Base-by-base conservation (phyloP, 1,140 invertebrate species). In the Drosophila parvula region DNA sequence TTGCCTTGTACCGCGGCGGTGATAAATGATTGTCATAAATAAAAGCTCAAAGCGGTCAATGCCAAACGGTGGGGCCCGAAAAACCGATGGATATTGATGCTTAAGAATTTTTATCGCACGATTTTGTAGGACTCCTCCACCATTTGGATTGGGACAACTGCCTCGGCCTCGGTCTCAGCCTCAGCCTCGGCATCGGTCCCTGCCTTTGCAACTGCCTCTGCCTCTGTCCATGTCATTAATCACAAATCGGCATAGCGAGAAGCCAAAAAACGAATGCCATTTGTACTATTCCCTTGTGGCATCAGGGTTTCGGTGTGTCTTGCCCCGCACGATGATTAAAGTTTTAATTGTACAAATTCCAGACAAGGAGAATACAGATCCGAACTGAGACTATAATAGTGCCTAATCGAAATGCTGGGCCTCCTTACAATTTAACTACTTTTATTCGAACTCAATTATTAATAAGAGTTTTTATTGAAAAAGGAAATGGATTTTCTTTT, bases 21-120 rank as follows among this genome's bases (percentile, higher is more conserved):
- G 84, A 89, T 89, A 89, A 89, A 89, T 89, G 84, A 89, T 89
- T 89, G 84, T 89, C 84, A 89, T 89, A 89, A 89, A 89, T 89
- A 89, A 89, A 80, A 63, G 79, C 74, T 59, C 74, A 74, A 78
- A 69, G 70, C 78, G 68, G 68, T 71, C 68, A 89, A 74, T 74
- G 65, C 65, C 68, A 59, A 59, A 69, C 61, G 53, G 50, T 41
- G 51, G 57, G 22, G 45, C 58, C 74, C 45, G n/a, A 30, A 40
- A 71, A 74, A 80, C 64, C 81, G 78, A 90, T 78, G 84, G 80
- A 84, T 89, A 90, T 90, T 90, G 84, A 89, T 89, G 84, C 81
- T 89, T 81, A 89, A 89, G 85, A 85, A 79, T 89, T 88, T 89
- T 89, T 89, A 89, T 89, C 84, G 84, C 78, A 89, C 77, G 69